phyloP scores from a whole-genome alignment of 2,113 vertebrate species.

The Emydocephalus ijimae region DNA sequence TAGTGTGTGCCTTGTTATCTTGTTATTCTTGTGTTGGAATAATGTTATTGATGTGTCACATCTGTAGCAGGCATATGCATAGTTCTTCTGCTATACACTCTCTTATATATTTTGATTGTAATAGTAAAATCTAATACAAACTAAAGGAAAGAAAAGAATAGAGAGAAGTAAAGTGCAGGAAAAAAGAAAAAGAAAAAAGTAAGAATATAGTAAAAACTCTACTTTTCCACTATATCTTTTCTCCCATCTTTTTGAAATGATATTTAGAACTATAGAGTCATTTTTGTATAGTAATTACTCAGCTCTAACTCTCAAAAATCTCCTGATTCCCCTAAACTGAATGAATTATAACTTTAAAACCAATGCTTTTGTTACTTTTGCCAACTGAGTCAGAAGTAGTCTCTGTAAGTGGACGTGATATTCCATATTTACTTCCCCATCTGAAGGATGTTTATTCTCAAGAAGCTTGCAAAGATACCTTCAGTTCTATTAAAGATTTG shows the following conservation, averaged over 20 bases:
- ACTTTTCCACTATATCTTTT: neutral
- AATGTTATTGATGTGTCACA: slow-evolving; percentile 61
- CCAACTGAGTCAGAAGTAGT: neutral
- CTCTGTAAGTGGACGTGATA: neutral
- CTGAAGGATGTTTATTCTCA: neutral
- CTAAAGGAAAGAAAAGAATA: neutral
- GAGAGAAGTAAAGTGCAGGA: neutral
- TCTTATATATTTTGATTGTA: slow-evolving; percentile 44
- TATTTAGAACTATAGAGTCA: neutral
- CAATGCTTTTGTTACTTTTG: neutral
- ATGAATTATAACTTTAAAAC: neutral
- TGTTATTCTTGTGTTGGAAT: slow-evolving; percentile 66
- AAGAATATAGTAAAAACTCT: neutral
- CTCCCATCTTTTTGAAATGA: neutral
- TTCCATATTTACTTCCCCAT: neutral
- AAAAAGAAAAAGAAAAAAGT: neutral
- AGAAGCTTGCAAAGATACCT: neutral
- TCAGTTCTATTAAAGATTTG: neutral
- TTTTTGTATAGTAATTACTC: neutral
- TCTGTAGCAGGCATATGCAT: slow-evolving; percentile 69
- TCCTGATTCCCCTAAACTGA: neutral
- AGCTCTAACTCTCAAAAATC: neutral
- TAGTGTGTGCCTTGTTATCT: slow-evolving; percentile 74
- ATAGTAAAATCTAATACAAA: neutral
- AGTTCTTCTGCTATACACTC: slow-evolving; percentile 58